These are phyloP conservation scores for Mus spretus DNA, from an alignment of 2,797 vertebrate genomes.

Conservation along the genomic window DNA sequence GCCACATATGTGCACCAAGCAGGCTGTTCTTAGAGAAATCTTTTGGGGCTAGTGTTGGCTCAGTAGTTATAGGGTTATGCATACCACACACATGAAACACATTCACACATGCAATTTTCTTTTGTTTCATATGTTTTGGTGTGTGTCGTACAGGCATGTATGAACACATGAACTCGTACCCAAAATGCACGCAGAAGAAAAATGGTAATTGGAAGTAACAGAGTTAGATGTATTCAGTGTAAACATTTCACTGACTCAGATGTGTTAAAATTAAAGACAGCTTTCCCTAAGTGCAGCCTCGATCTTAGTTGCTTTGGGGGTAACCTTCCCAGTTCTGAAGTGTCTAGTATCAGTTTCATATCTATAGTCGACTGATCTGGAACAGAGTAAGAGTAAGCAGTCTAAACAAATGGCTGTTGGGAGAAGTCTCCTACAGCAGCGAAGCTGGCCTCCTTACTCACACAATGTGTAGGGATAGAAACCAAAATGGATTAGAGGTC, in stretches of 20 bases:
- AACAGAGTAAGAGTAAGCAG: not conserved
- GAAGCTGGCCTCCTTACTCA: not conserved
- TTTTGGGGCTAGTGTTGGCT: not conserved
- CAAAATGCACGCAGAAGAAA: not conserved
- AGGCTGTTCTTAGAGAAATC: not conserved
- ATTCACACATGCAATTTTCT: not conserved
- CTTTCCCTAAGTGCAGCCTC: not conserved
- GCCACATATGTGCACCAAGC: not conserved
- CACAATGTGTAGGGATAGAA: not conserved
- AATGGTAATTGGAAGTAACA: not conserved
- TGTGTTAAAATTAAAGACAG: not conserved
- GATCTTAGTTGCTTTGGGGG: not conserved
- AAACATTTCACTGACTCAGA: not conserved
- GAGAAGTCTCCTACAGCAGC: not conserved
- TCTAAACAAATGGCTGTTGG: too few relatives aligned
- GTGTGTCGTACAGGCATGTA: not conserved
- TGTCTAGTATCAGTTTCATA: not conserved
- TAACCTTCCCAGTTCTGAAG: not conserved
- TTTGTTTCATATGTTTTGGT: not conserved
- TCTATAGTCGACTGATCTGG: not conserved
- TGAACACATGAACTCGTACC: not conserved
- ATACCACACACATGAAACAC: not conserved
- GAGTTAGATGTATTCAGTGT: not conserved
- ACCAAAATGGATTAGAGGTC: not conserved
- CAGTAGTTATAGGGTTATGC: not conserved